phyloP scores from a whole-genome alignment of 2,888 invertebrate genomes.

The Heliconius charithonia region DNA sequence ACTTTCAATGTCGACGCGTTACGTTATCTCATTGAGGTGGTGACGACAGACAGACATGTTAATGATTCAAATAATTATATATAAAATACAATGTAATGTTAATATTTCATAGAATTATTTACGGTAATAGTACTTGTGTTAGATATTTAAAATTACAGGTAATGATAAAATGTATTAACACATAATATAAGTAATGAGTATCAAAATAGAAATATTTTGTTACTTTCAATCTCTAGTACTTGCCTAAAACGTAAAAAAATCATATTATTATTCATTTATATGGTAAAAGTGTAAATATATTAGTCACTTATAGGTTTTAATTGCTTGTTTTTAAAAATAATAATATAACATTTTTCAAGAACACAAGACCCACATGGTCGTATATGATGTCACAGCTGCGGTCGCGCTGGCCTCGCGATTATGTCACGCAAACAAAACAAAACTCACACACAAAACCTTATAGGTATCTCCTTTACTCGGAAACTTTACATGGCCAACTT shows the following conservation, averaged over 20 bases:
- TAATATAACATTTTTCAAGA: background rate
- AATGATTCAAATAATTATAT: constrained; percentile 24
- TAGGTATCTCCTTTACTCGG: constrained; percentile 24
- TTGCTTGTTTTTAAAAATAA: background rate
- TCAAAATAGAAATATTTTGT: too few relatives aligned
- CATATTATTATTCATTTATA: too few relatives aligned
- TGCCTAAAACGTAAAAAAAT: too few relatives aligned
- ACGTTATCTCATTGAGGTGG: constrained; percentile 31
- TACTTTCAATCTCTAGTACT: too few relatives aligned
- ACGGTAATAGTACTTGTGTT: background rate
- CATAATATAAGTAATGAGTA: too few relatives aligned
- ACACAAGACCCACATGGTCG: constrained; percentile 19
- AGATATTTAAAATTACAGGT: background rate
- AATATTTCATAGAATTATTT: background rate
- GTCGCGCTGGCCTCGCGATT: constrained; percentile 56
- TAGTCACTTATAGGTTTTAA: background rate
- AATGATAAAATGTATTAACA: background rate
- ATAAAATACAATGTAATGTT: background rate
- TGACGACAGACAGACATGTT: constrained; percentile 30
- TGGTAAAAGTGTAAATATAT: background rate
- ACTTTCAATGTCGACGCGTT: constrained; percentile 36
- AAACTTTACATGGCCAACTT: constrained; percentile 18
- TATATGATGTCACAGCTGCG: constrained; percentile 61
- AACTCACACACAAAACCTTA: constrained; percentile 19
- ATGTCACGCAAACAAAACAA: constrained; percentile 39